Conservation (phyloP, 2,113 vertebrate species). For the Muscicapa adusta region DNA sequence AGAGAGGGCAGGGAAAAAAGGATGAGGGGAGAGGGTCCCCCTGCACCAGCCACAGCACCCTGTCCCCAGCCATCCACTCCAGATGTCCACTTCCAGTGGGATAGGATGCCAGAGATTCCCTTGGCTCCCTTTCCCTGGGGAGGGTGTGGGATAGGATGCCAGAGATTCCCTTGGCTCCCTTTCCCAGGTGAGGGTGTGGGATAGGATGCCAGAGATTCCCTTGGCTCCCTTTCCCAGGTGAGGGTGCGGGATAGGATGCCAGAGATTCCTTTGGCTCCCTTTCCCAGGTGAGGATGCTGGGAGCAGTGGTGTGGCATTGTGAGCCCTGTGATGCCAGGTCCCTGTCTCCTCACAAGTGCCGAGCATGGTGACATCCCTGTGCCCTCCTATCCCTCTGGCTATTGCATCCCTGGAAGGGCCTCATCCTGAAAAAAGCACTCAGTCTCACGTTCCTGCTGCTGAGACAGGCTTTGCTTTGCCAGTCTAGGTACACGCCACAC, state of each 20-base stretch:
- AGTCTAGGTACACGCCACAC: neutral
- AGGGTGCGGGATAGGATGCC: neutral
- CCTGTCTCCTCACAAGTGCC: neutral
- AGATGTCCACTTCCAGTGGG: neutral
- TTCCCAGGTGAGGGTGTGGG: neutral
- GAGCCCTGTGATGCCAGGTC: neutral
- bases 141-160: neutral
- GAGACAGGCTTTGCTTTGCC: neutral
- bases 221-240: neutral
- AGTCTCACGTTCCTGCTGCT: neutral
- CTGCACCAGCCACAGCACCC: neutral
- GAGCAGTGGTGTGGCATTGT: neutral
- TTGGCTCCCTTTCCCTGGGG: neutral
- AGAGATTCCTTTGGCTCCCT: neutral
- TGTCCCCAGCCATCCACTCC: neutral
- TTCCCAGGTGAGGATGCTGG: neutral
- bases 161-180: neutral
- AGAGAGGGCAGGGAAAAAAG: neutral
- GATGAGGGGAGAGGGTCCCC: neutral
- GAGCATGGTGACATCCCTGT: neutral
- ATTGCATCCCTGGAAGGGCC: neutral
- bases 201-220: neutral
- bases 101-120: neutral
- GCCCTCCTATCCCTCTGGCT: fast-evolving
- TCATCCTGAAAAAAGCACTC: neutral